Percentiles rank a stretch among this genome's conserved stretches.
Conservation (phyloP, 2,113 vertebrate species). For the Perognathus longimembris region DNA sequence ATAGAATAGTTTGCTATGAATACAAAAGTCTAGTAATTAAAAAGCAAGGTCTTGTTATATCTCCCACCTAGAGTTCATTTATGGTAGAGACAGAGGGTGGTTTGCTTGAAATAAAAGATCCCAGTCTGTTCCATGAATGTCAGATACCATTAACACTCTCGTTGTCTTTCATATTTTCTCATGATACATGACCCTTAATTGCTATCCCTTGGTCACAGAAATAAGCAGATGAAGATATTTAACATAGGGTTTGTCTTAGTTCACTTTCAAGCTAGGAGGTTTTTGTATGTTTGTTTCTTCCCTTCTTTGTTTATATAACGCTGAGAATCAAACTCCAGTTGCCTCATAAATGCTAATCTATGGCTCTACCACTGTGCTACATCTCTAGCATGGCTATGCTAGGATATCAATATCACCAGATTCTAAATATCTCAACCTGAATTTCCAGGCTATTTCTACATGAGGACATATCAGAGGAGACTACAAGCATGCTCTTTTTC, state of each 20-base stretch:
- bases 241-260: not conserved
- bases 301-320: not conserved
- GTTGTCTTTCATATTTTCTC: not conserved
- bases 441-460: not conserved
- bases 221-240: slow-evolving; percentile 11
- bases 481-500: not conserved
- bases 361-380: not conserved
- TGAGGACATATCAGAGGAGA: not conserved
- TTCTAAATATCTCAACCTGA: not conserved
- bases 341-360: not conserved
- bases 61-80: not conserved
- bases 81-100: not conserved
- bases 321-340: not conserved
- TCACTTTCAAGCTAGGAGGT: not conserved
- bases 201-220: not conserved
- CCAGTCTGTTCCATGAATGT: not conserved
- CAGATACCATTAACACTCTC: not conserved
- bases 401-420: not conserved
- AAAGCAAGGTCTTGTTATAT: not conserved
- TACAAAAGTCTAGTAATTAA: not conserved
- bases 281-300: not conserved
- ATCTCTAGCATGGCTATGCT: not conserved
- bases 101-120: not conserved
- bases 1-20: not conserved
- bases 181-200: not conserved